Evolutionary conservation across 2,888 invertebrate genomes (phyloP).

Genomic region (Hoplodrina blanda): DNA sequence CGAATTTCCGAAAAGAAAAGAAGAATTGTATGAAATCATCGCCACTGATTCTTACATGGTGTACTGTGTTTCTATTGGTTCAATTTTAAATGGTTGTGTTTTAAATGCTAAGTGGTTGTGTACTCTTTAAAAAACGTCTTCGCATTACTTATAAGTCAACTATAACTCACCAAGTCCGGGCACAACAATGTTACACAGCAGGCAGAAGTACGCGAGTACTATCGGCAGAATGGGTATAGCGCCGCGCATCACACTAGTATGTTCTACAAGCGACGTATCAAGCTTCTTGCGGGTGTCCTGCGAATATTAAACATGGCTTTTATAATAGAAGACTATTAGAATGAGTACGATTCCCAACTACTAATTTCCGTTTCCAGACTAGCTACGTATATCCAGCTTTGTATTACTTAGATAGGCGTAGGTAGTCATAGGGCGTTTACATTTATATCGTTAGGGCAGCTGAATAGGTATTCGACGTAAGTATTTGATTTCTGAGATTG

Average conservation of each 20-base stretch:
- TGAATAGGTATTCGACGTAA: background rate
- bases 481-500: too few species aligned
- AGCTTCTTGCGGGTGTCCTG: constrained; percentile 94
- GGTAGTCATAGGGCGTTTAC: background rate
- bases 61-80: background rate
- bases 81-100: background rate
- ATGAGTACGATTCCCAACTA: background rate
- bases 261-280: constrained; percentile 94
- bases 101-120: background rate
- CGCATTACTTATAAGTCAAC: background rate
- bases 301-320: constrained; percentile 33
- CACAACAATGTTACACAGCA: constrained; percentile 91
- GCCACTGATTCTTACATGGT: too few species aligned
- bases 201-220: constrained; percentile 96
- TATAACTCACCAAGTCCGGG: constrained; percentile 82
- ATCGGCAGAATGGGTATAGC: constrained; percentile 98
- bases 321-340: background rate
- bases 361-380: constrained; percentile 29
- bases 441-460: background rate
- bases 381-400: background rate
- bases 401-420: background rate
- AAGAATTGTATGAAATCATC: too few species aligned
- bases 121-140: too few species aligned
- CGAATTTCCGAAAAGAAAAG: too few species aligned
- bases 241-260: constrained; percentile 96